Conservation (phyloP, 2,797 vertebrate genomes). For the Austrolebias charrua region DNA sequence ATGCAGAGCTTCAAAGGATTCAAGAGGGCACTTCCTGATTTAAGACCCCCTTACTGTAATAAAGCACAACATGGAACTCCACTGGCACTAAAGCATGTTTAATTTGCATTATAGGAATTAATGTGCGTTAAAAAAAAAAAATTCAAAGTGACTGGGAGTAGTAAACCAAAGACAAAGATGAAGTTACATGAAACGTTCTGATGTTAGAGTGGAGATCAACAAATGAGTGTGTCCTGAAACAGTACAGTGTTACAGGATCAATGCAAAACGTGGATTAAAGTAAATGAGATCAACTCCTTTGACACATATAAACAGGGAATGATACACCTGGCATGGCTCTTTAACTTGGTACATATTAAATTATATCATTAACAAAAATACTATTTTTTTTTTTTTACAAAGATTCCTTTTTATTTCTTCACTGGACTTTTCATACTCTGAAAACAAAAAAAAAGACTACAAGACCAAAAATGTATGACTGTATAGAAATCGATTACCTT, state of each 20-base stretch:
- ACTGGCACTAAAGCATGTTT: conserved; percentile 53
- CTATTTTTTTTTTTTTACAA: not conserved
- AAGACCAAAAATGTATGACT: not conserved
- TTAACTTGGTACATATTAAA: no score
- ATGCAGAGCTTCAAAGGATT: conserved; percentile 67
- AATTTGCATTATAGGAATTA: conserved; percentile 53
- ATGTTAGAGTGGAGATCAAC: conserved; percentile 2
- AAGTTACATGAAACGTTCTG: conserved; percentile 26
- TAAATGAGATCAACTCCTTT: not conserved
- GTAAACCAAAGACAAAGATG: conserved; percentile 27
- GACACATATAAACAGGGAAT: no score
- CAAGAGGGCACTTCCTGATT: conserved; percentile 65
- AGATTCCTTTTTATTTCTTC: not conserved
- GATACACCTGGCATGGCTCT: no score
- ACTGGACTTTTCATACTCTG: not conserved
- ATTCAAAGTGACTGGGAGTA: conserved; percentile 29
- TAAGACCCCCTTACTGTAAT: conserved; percentile 62
- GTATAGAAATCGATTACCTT: not conserved
- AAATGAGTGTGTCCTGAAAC: not conserved
- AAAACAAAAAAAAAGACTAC: no score
- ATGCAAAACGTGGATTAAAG: conserved; percentile 41
- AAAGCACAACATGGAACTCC: conserved; percentile 49
- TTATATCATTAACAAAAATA: not conserved
- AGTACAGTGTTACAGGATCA: no score
- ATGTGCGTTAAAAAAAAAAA: conserved; percentile 42